Evolutionary conservation across 1,140 invertebrate genomes (phyloP).

Genomic region (Mactra quadrangularis): DNA sequence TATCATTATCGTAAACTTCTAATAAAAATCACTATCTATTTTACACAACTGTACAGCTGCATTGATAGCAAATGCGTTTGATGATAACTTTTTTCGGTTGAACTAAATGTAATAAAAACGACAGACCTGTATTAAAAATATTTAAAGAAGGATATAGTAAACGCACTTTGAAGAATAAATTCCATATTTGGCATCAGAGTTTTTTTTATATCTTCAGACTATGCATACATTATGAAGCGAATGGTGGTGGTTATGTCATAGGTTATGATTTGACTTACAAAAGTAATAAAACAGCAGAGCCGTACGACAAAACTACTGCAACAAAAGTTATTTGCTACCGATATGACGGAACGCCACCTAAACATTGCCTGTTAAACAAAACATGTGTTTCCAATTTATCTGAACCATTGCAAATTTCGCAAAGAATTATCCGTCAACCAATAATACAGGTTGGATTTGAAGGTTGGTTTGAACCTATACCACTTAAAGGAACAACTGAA

Average conservation of each 20-base stretch:
- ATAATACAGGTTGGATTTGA: not conserved
- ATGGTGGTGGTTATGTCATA: conserved; percentile 32
- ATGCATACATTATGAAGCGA: conserved; percentile 29
- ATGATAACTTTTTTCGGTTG: too few species aligned
- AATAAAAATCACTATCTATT: too few species aligned
- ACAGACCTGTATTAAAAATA: too few species aligned
- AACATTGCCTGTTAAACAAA: conserved; percentile 13
- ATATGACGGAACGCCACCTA: not conserved
- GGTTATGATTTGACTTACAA: not conserved
- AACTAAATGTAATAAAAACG: too few species aligned
- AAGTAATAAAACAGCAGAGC: not conserved
- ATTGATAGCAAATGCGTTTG: too few species aligned
- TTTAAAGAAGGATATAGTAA: too few species aligned
- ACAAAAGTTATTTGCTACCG: conserved; percentile 14
- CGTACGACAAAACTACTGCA: conserved; percentile 1
- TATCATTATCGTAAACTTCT: too few species aligned
- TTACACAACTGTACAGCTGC: too few species aligned
- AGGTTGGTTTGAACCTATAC: conserved; percentile 21
- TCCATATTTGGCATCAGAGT: too few species aligned
- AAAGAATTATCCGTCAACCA: conserved; percentile 2
- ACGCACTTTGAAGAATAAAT: too few species aligned
- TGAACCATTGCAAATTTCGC: not conserved
- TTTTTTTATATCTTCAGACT: not conserved
- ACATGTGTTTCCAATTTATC: not conserved
- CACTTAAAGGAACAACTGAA: not conserved